A percentile compares a stretch with the other conserved stretches of the same genome.
These are phyloP conservation scores for Blastobasis lacticolella DNA, from an alignment of 2,888 invertebrate species.

Conservation along the genomic window DNA sequence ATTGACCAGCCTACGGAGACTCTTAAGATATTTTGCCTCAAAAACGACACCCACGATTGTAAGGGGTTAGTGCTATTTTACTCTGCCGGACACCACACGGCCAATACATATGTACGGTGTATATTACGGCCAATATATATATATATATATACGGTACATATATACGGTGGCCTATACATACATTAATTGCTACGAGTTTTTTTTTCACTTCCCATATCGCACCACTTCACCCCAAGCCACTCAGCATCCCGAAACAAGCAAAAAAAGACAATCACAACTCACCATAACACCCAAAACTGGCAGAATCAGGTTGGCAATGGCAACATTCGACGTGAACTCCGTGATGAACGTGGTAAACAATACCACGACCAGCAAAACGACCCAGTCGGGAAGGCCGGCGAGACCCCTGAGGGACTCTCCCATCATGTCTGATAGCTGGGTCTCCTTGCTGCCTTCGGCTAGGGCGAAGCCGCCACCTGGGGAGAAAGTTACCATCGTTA, in stretches of 20 bases:
- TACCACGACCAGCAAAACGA: slow-evolving; percentile 84
- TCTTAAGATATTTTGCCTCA: too few relatives aligned
- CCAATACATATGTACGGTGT: too few relatives aligned
- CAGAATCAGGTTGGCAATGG: slow-evolving; percentile 90
- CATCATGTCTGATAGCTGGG: slow-evolving; percentile 84
- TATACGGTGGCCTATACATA: too few relatives aligned
- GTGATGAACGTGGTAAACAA: slow-evolving; percentile 87
- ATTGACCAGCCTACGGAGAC: too few relatives aligned
- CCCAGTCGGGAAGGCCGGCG: slow-evolving; percentile 74
- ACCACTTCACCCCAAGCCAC: too few relatives aligned
- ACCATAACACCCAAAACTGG: slow-evolving; percentile 89
- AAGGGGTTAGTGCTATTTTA: too few relatives aligned
- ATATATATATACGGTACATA: too few relatives aligned
- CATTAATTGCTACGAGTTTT: too few relatives aligned
- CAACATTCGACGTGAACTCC: slow-evolving; percentile 93
- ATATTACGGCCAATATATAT: too few relatives aligned
- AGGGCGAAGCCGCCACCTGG: slow-evolving; percentile 92
- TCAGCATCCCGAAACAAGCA: neutral
- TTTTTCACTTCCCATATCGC: too few relatives aligned
- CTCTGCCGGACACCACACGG: too few relatives aligned
- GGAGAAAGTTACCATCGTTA: neutral
- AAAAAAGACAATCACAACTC: slow-evolving; percentile 5
- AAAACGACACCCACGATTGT: too few relatives aligned
- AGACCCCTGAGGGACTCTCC: slow-evolving; percentile 81
- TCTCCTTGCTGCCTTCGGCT: slow-evolving; percentile 87